These are phyloP conservation scores for Plagodis dolabraria DNA, from an alignment of 2,888 invertebrate genomes.

Conservation along the genomic window DNA sequence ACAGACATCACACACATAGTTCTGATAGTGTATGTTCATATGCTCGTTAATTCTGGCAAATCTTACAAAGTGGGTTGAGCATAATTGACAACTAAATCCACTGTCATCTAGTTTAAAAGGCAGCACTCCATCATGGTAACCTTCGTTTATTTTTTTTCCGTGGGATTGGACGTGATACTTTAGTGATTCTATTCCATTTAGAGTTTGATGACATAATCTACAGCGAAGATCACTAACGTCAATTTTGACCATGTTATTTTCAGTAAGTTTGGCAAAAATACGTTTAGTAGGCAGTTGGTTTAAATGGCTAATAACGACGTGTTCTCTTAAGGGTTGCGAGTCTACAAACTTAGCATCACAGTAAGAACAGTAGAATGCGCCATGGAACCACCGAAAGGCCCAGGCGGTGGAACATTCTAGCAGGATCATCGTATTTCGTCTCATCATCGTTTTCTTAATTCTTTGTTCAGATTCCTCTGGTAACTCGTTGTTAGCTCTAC, in stretches of 20 bases:
- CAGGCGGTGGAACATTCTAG: constrained; percentile 74
- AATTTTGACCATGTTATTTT: constrained; percentile 79
- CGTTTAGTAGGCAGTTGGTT: constrained; percentile 58
- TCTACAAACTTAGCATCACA: constrained; percentile 70
- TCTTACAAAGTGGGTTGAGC: constrained; percentile 53
- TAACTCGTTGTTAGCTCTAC: constrained; percentile 73
- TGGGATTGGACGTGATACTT: constrained; percentile 67
- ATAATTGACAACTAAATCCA: constrained; percentile 67
- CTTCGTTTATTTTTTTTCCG: constrained; percentile 49
- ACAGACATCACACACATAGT: constrained; percentile 73
- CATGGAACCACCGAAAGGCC: constrained; percentile 77
- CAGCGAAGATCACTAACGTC: constrained; percentile 67
- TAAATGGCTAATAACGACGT: constrained; percentile 58
- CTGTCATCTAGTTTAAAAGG: constrained; percentile 68
- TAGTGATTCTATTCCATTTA: constrained; percentile 56
- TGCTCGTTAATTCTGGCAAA: constrained; percentile 73
- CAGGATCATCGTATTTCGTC: constrained; percentile 68
- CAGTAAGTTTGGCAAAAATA: constrained; percentile 70
- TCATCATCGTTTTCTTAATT: constrained; percentile 76
- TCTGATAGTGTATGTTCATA: constrained; percentile 74
- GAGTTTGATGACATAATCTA: constrained; percentile 55
- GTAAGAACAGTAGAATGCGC: constrained; percentile 73
- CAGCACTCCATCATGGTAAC: constrained; percentile 71
- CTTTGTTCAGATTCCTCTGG: constrained; percentile 74
- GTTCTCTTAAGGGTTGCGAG: constrained; percentile 56